A percentile compares a stretch with the other conserved stretches of the same genome.
phyloP scores from a whole-genome alignment of 2,113 vertebrate species.

The Paracanthobrama guichenoti region DNA sequence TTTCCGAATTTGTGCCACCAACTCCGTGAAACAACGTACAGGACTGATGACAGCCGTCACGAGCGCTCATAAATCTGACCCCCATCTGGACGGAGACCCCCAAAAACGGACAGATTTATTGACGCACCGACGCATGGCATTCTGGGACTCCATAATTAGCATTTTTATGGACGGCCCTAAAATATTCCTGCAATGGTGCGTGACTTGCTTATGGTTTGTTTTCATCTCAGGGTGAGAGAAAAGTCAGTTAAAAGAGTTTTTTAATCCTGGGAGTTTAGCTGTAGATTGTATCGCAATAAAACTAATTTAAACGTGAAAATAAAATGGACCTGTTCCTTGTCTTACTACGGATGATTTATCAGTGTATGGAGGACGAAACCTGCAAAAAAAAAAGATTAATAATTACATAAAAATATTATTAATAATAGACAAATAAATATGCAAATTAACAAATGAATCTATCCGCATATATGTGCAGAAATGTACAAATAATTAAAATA shows the following conservation, averaged over 20 bases:
- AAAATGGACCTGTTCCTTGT: not conserved
- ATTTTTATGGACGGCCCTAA: slow-evolving; percentile 19
- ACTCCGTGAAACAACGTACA: not conserved
- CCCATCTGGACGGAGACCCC: not conserved
- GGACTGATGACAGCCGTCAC: not conserved
- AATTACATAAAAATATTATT: not conserved
- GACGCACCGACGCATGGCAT: not conserved
- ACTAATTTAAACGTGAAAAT: not conserved
- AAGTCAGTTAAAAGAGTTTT: not conserved
- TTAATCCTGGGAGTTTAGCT: not conserved
- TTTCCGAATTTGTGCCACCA: slow-evolving; percentile 37
- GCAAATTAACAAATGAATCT: not conserved
- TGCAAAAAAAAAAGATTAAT: not conserved
- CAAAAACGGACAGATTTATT: slow-evolving; percentile 54
- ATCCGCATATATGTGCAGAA: not conserved
- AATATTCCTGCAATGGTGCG: not conserved
- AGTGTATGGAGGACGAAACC: not conserved
- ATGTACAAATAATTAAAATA: no score
- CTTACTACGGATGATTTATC: not conserved
- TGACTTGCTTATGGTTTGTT: slow-evolving; percentile 16
- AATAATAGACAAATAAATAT: not conserved
- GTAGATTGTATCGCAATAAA: not conserved
- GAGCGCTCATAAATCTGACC: slow-evolving; percentile 38
- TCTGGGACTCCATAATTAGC: slow-evolving; percentile 29
- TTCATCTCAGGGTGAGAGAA: not conserved